phyloP scores from a whole-genome alignment of 2,888 invertebrate species.

The Watsonalla binaria region DNA sequence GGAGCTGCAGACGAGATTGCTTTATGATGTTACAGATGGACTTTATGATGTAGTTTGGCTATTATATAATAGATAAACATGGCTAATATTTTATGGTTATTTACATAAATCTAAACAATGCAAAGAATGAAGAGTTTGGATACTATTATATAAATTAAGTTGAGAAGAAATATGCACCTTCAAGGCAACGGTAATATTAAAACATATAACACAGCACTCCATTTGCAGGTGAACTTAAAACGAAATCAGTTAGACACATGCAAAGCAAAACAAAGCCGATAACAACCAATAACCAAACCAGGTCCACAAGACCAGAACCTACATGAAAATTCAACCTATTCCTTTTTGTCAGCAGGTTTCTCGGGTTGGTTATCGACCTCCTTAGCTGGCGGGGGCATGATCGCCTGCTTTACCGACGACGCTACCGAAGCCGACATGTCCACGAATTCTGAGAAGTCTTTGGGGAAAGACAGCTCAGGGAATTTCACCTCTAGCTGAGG shows the following conservation, averaged over 20 bases:
- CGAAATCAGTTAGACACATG: constrained; percentile 3
- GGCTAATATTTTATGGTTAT: too few relatives aligned
- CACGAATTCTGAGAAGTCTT: constrained; percentile 77
- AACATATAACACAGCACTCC: neutral
- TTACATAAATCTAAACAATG: too few relatives aligned
- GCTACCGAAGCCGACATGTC: constrained; percentile 63
- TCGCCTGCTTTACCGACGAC: constrained; percentile 59
- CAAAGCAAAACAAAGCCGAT: constrained; percentile 9
- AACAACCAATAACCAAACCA: constrained; percentile 10
- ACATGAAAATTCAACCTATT: constrained; percentile 53
- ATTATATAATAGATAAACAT: too few relatives aligned
- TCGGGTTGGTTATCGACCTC: constrained; percentile 17
- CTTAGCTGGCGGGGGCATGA: constrained; percentile 69
- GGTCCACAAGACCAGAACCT: constrained; percentile 12
- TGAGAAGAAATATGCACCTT: too few relatives aligned
- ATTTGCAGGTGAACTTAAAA: too few relatives aligned
- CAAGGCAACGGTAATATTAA: constrained; percentile 5
- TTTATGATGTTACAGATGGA: too few relatives aligned
- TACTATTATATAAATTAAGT: too few relatives aligned
- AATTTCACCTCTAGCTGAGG: constrained; percentile 80
- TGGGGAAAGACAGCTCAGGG: constrained; percentile 80
- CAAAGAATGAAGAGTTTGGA: too few relatives aligned
- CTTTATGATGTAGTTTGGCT: too few relatives aligned
- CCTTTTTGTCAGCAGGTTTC: constrained; percentile 51
- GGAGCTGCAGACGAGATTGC: too few relatives aligned